These are phyloP conservation scores for Centruroides sculpturatus DNA, from an alignment of 1,140 invertebrate species.

Conservation along the genomic window DNA sequence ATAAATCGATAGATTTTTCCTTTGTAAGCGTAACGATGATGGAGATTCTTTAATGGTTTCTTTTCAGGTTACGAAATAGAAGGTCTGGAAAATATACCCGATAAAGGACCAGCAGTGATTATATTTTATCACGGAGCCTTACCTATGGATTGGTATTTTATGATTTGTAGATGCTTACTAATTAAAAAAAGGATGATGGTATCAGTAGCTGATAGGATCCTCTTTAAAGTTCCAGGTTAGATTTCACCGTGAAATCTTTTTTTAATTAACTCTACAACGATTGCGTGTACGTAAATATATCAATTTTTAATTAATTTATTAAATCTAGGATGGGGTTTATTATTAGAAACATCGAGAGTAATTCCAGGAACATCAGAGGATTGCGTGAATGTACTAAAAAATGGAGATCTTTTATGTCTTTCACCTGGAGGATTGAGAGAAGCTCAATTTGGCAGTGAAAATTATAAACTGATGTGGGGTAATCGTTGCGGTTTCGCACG, in stretches of 20 bases:
- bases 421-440: slow-evolving; percentile 96
- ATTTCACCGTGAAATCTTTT: neutral
- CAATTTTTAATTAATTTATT: slow-evolving; percentile 1
- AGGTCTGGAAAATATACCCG: slow-evolving; percentile 84
- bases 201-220: slow-evolving; percentile 83
- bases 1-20: no score
- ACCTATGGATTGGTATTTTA: slow-evolving; percentile 93
- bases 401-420: slow-evolving; percentile 79
- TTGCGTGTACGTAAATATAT: neutral
- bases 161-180: slow-evolving; percentile 66
- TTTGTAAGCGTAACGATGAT: no score
- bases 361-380: slow-evolving; percentile 88
- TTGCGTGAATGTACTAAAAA: slow-evolving; percentile 64
- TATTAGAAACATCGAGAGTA: slow-evolving; percentile 78
- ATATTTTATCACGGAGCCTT: slow-evolving; percentile 96
- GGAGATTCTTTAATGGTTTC: no score
- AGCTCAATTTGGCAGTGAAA: slow-evolving; percentile 44
- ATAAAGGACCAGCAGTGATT: slow-evolving; percentile 64
- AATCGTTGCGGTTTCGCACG: slow-evolving; percentile 76
- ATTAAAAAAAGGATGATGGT: slow-evolving; percentile 68
- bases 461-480: slow-evolving; percentile 55
- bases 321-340: slow-evolving; percentile 40
- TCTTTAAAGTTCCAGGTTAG: slow-evolving; percentile 84
- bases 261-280: neutral
- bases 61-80: slow-evolving; percentile 57